Conservation (phyloP, 1,140 invertebrate species). For the Pectinophora gossypiella region DNA sequence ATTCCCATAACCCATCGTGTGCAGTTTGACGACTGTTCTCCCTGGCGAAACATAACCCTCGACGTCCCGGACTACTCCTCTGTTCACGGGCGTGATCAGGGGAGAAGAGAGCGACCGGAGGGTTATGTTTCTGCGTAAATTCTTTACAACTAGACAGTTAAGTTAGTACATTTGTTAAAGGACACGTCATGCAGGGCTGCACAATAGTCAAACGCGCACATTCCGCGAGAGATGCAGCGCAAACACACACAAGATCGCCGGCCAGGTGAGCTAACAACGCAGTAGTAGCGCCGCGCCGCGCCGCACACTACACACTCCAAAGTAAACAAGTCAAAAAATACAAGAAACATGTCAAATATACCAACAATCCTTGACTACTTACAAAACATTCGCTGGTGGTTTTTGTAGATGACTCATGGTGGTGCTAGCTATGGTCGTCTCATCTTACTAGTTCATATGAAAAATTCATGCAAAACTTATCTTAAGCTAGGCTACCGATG, state of each 20-base stretch:
- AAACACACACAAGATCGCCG: conserved; percentile 70
- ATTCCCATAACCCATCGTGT: conserved; percentile 25
- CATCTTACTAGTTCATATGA: no score
- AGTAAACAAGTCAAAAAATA: conserved; percentile 44
- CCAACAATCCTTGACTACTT: not conserved
- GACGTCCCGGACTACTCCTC: conserved; percentile 21
- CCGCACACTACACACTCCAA: conserved; percentile 52
- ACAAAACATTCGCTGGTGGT: not conserved
- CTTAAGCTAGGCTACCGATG: no score
- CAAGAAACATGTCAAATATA: conserved; percentile 17
- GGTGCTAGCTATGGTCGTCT: no score
- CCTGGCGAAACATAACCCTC: conserved; percentile 20
- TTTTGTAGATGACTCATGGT: no score
- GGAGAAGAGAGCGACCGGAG: conserved; percentile 26
- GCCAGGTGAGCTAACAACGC: conserved; percentile 59
- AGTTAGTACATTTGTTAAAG: no score
- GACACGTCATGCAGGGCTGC: conserved; percentile 42
- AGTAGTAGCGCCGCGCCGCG: conserved; percentile 27
- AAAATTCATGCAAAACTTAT: no score
- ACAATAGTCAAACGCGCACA: conserved; percentile 55
- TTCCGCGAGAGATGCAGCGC: conserved; percentile 46
- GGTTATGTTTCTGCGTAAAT: conserved; percentile 8
- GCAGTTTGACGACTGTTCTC: conserved; percentile 37
- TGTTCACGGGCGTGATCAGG: conserved; percentile 35
- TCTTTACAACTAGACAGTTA: not conserved